Percentiles rank a stretch among this genome's conserved stretches.
Evolutionary conservation across 2,113 vertebrate genomes (phyloP).

Genomic region (Prolemur simus): DNA sequence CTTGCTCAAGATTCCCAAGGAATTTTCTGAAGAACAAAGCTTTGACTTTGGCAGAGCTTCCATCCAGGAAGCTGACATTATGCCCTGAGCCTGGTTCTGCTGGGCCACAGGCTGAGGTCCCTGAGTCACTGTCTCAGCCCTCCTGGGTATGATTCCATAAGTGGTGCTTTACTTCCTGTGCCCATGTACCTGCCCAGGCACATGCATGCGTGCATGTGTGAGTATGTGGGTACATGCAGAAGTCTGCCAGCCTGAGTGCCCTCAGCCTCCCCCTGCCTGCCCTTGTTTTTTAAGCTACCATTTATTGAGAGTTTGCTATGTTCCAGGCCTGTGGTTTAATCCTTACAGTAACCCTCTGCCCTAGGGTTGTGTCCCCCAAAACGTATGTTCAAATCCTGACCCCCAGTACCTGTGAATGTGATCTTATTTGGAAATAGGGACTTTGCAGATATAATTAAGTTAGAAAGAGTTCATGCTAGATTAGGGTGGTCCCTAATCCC

Average conservation of each 20-base stretch:
- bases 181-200: fast-evolving
- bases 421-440: conserved; percentile 13
- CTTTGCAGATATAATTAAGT: not conserved
- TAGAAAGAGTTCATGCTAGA: not conserved
- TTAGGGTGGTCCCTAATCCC: not conserved
- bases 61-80: not conserved
- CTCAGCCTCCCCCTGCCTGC: not conserved
- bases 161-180: not conserved
- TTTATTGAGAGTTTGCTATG: not conserved
- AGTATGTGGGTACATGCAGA: not conserved
- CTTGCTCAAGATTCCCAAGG: conserved; percentile 53
- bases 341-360: not conserved
- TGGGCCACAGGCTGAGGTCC: not conserved
- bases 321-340: not conserved
- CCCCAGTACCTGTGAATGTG: not conserved
- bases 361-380: not conserved
- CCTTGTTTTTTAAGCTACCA: not conserved
- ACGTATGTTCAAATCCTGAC: not conserved
- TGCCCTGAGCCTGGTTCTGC: not conserved
- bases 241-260: not conserved
- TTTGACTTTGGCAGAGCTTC: not conserved
- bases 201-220: fast-evolving
- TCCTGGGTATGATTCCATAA: not conserved
- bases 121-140: not conserved
- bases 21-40: not conserved